A percentile compares a stretch with the other conserved stretches of the same genome.
phyloP scores from a whole-genome alignment of 2,797 vertebrate species.

The Gadopsis marmoratus region DNA sequence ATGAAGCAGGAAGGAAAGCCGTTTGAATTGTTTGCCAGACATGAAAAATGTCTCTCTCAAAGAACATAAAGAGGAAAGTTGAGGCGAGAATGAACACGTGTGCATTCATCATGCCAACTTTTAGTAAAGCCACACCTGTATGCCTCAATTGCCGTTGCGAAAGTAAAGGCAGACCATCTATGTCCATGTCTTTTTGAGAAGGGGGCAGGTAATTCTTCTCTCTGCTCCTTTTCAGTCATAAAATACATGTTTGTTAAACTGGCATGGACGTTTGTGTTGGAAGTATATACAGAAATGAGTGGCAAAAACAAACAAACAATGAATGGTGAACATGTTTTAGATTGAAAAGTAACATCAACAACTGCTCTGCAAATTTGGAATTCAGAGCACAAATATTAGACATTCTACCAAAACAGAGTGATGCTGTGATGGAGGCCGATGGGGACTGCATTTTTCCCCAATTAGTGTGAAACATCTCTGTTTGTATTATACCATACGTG shows the following conservation, averaged over 20 bases:
- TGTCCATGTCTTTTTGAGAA: neutral
- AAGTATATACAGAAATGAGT: neutral
- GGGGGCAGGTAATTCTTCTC: neutral
- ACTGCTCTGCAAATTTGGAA: conserved; percentile 12
- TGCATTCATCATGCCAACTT: no score
- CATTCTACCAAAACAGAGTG: conserved; percentile 12
- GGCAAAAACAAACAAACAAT: neutral
- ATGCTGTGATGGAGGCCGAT: neutral
- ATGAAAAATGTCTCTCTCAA: no score
- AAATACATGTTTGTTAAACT: neutral
- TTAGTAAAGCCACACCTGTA: no score
- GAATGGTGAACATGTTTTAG: neutral
- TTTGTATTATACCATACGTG: conserved; percentile 17
- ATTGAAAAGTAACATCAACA: conserved; percentile 6
- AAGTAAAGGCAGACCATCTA: neutral
- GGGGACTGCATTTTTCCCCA: conserved; percentile 15
- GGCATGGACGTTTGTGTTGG: neutral
- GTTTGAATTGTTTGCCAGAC: no score
- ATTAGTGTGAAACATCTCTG: conserved; percentile 41
- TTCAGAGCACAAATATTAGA: conserved; percentile 10
- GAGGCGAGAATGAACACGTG: no score
- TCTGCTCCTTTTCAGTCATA: neutral
- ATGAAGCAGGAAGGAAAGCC: no score
- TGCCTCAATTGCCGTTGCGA: no score
- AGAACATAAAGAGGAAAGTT: no score